Base-by-base conservation (phyloP, 2,113 vertebrate genomes). In the Lontra canadensis region DNA sequence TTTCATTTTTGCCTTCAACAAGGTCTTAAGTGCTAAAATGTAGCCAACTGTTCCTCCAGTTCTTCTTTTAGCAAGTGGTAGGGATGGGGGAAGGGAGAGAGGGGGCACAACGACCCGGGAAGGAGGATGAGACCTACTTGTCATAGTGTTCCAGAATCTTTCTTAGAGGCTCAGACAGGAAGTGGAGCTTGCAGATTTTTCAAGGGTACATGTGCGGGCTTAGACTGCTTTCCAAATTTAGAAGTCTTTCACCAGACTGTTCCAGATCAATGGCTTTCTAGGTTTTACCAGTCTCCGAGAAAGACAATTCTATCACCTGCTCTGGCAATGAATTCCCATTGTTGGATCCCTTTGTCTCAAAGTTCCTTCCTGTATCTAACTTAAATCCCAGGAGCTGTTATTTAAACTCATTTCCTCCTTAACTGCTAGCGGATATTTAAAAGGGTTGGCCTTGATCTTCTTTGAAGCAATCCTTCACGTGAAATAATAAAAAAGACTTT, bases 371-470 rank as follows among this genome's bases (percentile, higher is more conserved):
- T 67, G 17, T 63, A 44, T 85, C 52, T 79, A 94, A 96, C 55
- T 80, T 59, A 87, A 96, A 80, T 47, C 39, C 61, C 52, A 67
- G 14, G 61, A 61, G 39, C 63, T 96, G 55, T 23, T 52, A 76
- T 59, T 94, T 79, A 76, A 96, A 83, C 15, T 81, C 49, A 95
- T 86, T 91, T 91, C 52, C 94, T 94, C 49, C 74, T 90, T 31
- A 67, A 52, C 18, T 78, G 36, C 65, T 57, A 65, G 29, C n/a
- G 29, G 59, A 55, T 78, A 80, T 55, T 95, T 73, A 88, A 91
- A 84, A 59, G 57, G 59, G 23, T 18, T 81, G 49, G 52, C 21
- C 92, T 95, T 61, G 42, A 88, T 85, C 59, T 39, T 96, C 65
- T 95, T 26, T 82, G 95, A 71, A 91, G 73, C 39, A 44, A 74